Percentiles rank a stretch among this genome's conserved stretches.
Conservation (phyloP, 2,113 vertebrate species). For the Lates calcarifer region DNA sequence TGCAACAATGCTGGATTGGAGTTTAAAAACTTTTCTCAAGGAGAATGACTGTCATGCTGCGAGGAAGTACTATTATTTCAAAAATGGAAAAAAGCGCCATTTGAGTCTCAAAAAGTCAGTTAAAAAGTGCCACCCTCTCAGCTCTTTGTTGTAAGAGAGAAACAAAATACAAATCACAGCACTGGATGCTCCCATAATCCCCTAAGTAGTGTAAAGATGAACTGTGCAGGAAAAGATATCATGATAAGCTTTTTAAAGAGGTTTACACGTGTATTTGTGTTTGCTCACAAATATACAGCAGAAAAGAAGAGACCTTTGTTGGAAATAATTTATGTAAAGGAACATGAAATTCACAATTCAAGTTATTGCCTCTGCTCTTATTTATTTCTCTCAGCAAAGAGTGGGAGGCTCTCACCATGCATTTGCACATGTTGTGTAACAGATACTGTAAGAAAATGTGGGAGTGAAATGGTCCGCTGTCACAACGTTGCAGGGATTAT, state of each 20-base stretch:
- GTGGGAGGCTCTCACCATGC: conserved; percentile 49
- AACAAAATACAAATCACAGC: background rate
- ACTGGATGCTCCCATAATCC: no score
- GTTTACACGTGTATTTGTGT: background rate
- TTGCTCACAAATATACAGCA: background rate
- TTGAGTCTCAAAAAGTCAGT: background rate
- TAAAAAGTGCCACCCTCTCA: background rate
- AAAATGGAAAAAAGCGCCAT: background rate
- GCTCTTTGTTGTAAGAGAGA: background rate
- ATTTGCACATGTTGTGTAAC: conserved; percentile 59
- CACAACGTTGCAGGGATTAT: conserved; percentile 49
- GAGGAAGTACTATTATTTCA: background rate
- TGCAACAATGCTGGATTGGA: background rate
- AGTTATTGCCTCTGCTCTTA: conserved; percentile 26
- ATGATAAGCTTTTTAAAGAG: background rate
- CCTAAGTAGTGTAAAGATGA: background rate
- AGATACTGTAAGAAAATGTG: conserved; percentile 56
- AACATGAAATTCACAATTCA: conserved; percentile 18
- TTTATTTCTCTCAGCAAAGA: conserved; percentile 34
- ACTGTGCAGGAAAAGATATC: background rate
- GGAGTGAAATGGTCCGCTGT: conserved; percentile 56
- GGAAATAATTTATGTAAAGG: background rate
- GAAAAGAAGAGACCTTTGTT: background rate
- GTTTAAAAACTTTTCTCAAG: background rate
- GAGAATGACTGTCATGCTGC: conserved; percentile 1